Percentiles rank a stretch among this genome's conserved stretches.
Evolutionary conservation across 2,888 invertebrate genomes (phyloP).

Genomic region (Cosmia pyralina): DNA sequence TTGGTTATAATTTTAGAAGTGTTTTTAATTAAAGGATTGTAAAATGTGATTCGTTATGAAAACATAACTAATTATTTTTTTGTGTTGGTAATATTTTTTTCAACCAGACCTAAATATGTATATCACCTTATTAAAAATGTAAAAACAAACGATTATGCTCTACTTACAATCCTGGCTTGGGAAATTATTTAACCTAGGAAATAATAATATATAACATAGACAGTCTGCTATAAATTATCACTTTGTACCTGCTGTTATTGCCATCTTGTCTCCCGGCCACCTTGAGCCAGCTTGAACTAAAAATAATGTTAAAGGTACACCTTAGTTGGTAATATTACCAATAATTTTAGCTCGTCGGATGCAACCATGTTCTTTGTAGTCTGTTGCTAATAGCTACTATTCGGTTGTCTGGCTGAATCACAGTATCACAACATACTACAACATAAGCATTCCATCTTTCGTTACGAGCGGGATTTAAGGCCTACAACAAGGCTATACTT

Average conservation of each 20-base stretch:
- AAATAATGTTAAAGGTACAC: neutral
- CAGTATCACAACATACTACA: too few species aligned
- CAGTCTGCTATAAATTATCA: neutral
- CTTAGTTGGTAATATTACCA: neutral
- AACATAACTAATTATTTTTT: neutral
- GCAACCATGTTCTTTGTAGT: neutral
- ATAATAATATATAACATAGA: slow-evolving; percentile 1
- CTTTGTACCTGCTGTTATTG: slow-evolving; percentile 4
- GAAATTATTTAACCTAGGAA: neutral
- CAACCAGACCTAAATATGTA: neutral
- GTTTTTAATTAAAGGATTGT: neutral
- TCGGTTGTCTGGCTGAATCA: too few species aligned
- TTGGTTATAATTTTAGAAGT: neutral
- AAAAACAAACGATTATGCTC: neutral
- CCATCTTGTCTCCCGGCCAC: slow-evolving; percentile 2
- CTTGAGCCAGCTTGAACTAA: neutral
- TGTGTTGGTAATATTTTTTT: too few species aligned
- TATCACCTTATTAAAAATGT: neutral
- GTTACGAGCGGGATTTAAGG: too few species aligned
- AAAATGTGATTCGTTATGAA: neutral
- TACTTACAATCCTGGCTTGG: neutral
- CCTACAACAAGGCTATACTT: too few species aligned
- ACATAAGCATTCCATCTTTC: too few species aligned
- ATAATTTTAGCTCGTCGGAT: too few species aligned
- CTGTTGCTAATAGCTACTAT: neutral